phyloP scores from a whole-genome alignment of 2,113 vertebrate genomes.

The Cettia cetti region DNA sequence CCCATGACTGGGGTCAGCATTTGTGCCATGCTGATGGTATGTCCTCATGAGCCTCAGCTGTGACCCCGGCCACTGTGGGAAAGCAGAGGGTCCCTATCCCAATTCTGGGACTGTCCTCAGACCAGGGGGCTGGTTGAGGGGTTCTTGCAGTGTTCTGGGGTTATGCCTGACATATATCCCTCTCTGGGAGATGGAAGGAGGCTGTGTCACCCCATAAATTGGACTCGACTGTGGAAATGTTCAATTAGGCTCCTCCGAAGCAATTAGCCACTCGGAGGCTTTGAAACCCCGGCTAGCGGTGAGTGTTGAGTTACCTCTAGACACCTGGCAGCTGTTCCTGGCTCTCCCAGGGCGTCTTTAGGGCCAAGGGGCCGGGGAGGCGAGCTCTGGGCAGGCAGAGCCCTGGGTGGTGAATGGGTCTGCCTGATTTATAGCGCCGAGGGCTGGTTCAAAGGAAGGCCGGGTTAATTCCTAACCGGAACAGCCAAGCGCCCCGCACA shows the following conservation, averaged over 20 bases:
- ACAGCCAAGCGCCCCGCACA: constrained; percentile 33
- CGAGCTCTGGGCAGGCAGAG: constrained; percentile 47
- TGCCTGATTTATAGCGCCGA: constrained; percentile 64
- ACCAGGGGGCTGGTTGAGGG: not conserved
- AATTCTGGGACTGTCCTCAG: not conserved
- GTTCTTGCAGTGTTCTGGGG: not conserved
- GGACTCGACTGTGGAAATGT: constrained; percentile 61
- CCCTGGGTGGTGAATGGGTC: constrained; percentile 65
- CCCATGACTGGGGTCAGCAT: not conserved
- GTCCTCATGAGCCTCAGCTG: not conserved
- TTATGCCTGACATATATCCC: not conserved
- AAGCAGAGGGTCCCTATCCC: not conserved
- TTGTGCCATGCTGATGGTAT: not conserved
- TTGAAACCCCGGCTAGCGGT: constrained; percentile 2
- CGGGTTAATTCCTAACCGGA: constrained; percentile 67
- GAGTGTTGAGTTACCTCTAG: constrained; percentile 63
- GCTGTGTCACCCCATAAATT: constrained; percentile 37
- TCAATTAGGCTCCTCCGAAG: constrained; percentile 57
- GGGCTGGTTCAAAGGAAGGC: constrained; percentile 69
- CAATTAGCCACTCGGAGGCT: constrained; percentile 38
- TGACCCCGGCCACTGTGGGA: not conserved
- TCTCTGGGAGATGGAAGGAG: not conserved
- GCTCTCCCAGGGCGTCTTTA: constrained; percentile 40
- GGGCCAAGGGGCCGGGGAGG: constrained; percentile 44
- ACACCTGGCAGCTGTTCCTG: constrained; percentile 66